Evolutionary conservation across 35 echinoderm and acorn worm genomes (phyloP).

Genomic region (Apostichopus parvimensis): DNA sequence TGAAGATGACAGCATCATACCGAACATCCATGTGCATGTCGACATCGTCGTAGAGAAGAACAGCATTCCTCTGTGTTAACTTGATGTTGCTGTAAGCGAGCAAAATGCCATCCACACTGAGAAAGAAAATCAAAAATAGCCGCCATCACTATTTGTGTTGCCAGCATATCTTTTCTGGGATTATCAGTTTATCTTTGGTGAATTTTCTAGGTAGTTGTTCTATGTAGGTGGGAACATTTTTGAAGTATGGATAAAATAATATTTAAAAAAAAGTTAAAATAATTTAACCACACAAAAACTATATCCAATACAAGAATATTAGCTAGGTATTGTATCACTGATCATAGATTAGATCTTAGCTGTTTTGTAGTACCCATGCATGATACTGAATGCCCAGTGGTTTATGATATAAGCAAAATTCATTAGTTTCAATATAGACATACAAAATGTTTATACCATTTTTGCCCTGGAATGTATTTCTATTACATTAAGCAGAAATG

Average conservation of each 20-base stretch:
- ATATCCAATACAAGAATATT: background rate
- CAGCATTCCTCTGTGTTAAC: background rate
- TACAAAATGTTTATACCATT: no score
- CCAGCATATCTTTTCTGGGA: background rate
- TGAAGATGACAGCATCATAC: constrained; percentile 37
- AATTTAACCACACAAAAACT: background rate
- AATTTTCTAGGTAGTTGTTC: no score
- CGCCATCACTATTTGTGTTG: background rate
- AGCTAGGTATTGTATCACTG: no score
- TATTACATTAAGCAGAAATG: no score
- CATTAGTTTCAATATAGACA: no score
- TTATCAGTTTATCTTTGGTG: background rate
- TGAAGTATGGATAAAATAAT: background rate
- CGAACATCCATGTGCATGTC: constrained; percentile 37
- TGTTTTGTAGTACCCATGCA: no score
- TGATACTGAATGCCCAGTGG: no score
- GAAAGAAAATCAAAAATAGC: background rate
- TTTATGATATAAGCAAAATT: no score
- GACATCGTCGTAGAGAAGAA: constrained; percentile 30
- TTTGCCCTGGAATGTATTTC: no score
- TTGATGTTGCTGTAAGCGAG: constrained; percentile 32
- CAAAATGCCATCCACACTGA: background rate
- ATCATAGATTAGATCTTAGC: no score
- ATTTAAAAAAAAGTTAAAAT: background rate
- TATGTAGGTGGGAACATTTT: background rate